Evolutionary conservation across 1,140 invertebrate species (phyloP), one percentile per base, ranked within the genome.

Genomic region (Bombus breviceps): DNA sequence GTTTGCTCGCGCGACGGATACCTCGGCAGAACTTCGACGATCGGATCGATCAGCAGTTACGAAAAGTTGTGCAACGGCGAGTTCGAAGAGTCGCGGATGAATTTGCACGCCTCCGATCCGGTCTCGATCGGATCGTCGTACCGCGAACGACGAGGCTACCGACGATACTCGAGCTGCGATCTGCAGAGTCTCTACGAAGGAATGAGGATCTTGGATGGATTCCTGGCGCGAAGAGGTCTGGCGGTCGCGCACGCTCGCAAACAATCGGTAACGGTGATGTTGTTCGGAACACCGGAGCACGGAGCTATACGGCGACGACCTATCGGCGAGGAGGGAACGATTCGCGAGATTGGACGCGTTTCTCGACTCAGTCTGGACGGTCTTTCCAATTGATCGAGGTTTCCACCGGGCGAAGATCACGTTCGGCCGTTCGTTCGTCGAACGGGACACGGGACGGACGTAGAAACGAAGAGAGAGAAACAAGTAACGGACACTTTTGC

Each of bases 201-300:
- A 15, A 93, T 94, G 32, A 92, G 89, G 47, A 85, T 92, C 13
- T 78, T 95, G 1, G 94, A 95, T 68, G 89, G 86, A 3, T 95
- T 93, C 59, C 59, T 95, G 10, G 92, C 89, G 71, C 72, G 53
- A 0, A 86, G 41, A 39, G 69, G 34, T 0, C 0, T 68, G 37
- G 32, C 79, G 13, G 28, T 72, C 4, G 6, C 13, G 0, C 62
- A 68, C 6, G 12, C 47, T 12, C 43, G 77, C 0, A 79, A 66
- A 10, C 86, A 86, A 25, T 90, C 89, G 41, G 88, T 92, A 39
- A 74, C 91, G 8, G 79, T 91, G n/a, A 92, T 92, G 86, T 57
- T 93, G 12, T 93, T 94, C 47, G 93, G 88, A 0, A 93, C 93
- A 1, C 92, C 92, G 0, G 90, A 79, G 68, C 91, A 93, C 53